Evolutionary conservation across 2,888 invertebrate genomes (phyloP), one percentile per base, ranked within the genome.

Genomic region (Allygus modestus): DNA sequence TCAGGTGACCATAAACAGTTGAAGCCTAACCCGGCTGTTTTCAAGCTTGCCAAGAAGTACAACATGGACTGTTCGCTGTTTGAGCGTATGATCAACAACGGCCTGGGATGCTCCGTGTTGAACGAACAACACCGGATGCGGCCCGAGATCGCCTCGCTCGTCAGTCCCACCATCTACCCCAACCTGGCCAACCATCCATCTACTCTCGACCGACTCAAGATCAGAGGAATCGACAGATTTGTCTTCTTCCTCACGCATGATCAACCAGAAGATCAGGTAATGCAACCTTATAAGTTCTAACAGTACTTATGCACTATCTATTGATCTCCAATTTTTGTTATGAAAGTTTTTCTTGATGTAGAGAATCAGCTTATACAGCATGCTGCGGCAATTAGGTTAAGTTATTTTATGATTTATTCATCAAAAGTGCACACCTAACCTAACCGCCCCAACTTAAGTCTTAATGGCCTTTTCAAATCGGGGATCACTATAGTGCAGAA

Each of bases 211-310:
- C 94, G 94, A 89, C 92, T 92, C 0, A 87, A 91, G 65, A 91
- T 97, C 0, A 89, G 89, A 0, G 95, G 95, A 0, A 91, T 96
- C 88, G 89, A 88, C 0, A 91, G 92, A 33, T 94, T 93, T 89
- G 86, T 97, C 82, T 96, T 92, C 90, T 97, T 97, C 89, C 91
- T 94, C 33, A 91, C 91, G 58, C 96, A 96, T 89, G 89, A 91
- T 0, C 88, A 92, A 1, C 89, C 89, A 58, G 96, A 95, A 89
- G 91, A 92, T 88, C 91, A 91, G 90, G 92, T 93, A 87, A 88
- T 89, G 87, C 37, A 37, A 37, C 5, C 4, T 4, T 9, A 9
- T 17, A 41, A 54, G n/a, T 17, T 43, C 15, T 58, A 1, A 0
- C 17, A 31, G 28, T 65, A 71, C 4, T 81, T 7, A 1, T n/a